Conservation (phyloP, 1,140 invertebrate species). For the Thaumatotibia leucotreta region DNA sequence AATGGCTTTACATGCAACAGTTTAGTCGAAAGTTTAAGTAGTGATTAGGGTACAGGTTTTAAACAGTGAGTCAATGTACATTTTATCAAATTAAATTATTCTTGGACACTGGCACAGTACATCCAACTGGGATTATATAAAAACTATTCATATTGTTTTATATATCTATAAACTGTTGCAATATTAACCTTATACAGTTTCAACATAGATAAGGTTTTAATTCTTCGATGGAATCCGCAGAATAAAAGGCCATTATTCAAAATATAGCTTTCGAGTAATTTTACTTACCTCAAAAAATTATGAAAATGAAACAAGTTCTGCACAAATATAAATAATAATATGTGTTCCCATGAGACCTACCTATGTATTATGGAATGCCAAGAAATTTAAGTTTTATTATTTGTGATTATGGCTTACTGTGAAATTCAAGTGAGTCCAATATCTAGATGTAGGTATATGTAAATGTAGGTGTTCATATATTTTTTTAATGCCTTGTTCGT, state of each 20-base stretch:
- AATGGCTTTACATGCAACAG: background rate
- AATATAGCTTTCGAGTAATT: background rate
- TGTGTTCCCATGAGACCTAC: no score
- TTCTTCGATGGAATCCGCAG: background rate
- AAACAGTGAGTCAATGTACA: no score
- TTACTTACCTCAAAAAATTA: background rate
- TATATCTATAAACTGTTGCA: background rate
- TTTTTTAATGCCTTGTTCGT: no score
- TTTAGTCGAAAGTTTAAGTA: background rate
- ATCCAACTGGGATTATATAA: background rate
- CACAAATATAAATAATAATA: no score
- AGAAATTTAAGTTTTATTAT: no score
- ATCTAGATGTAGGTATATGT: no score
- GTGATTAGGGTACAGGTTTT: no score
- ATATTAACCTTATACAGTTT: background rate
- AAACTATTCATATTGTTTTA: background rate
- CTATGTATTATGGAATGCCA: no score
- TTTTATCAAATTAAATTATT: no score
- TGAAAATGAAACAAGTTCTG: background rate
- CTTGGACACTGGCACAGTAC: background rate
- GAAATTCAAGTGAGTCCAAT: no score
- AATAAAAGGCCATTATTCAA: background rate
- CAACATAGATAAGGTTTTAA: background rate
- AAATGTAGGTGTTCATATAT: no score
- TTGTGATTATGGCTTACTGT: no score